Conservation (phyloP, 64 coral and sea anemone species). For the Orbicella faveolata region DNA sequence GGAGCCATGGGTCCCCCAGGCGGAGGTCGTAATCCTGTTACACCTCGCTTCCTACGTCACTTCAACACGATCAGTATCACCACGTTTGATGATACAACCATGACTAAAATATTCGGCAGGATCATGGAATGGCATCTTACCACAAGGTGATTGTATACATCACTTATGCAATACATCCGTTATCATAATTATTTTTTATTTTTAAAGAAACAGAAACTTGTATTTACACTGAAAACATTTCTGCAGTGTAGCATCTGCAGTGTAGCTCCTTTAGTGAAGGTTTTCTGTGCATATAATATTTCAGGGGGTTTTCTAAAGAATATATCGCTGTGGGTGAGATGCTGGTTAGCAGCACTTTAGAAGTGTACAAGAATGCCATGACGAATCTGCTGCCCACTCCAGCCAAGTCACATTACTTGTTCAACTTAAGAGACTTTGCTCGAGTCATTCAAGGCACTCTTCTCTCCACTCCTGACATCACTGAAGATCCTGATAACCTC, state of each 20-base stretch:
- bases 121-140: conserved; percentile 99
- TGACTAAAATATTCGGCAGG: conserved; percentile 97
- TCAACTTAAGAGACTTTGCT: conserved; percentile 97
- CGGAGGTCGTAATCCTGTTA: conserved; percentile 94
- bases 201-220: background rate
- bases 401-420: conserved; percentile 97
- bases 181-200: background rate
- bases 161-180: background rate
- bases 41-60: conserved; percentile 93
- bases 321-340: conserved; percentile 85
- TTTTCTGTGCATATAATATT: background rate
- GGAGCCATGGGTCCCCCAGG: conserved; percentile 97
- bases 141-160: conserved; percentile 71
- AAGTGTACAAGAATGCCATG: conserved; percentile 94
- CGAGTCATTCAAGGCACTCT: conserved; percentile 96
- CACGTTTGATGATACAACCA: conserved; percentile 92
- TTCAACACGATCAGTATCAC: conserved; percentile 99
- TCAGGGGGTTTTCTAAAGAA: conserved; percentile 93
- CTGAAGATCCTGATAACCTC: conserved; percentile 71
- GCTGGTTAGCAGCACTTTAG: conserved; percentile 75
- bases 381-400: conserved; percentile 88
- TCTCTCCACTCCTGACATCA: conserved; percentile 83
- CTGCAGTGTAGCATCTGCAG: too few species aligned
- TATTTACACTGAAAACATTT: too few species aligned
- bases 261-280: too few species aligned